Conservation (phyloP, 2,113 vertebrate genomes). For the Leptodactylus fuscus region DNA sequence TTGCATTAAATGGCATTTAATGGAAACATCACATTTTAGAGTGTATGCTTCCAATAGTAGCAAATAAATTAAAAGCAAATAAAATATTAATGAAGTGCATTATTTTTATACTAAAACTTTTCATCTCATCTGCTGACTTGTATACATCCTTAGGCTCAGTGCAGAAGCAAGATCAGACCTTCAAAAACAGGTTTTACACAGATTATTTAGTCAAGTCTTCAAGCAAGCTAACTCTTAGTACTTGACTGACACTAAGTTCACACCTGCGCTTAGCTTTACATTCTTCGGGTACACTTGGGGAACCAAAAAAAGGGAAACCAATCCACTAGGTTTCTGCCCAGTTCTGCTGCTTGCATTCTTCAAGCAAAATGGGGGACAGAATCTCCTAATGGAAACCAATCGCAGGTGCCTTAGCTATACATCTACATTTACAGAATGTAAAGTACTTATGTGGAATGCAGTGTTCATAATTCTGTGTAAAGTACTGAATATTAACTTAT, state of each 20-base stretch:
- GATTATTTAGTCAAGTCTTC: not conserved
- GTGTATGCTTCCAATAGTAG: not conserved
- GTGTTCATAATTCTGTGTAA: too few relatives aligned
- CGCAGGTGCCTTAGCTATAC: too few relatives aligned
- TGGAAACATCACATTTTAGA: not conserved
- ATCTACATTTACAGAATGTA: too few relatives aligned
- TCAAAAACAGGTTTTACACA: not conserved
- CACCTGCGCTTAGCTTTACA: too few relatives aligned
- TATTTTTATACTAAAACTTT: not conserved
- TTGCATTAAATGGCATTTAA: not conserved
- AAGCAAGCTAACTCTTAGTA: not conserved
- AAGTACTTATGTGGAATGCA: too few relatives aligned
- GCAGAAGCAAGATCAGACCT: not conserved
- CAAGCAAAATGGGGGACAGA: too few relatives aligned
- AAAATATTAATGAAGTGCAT: not conserved
- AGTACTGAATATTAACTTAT: too few relatives aligned
- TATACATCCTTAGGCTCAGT: not conserved
- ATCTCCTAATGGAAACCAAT: too few relatives aligned
- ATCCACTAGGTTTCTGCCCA: too few relatives aligned
- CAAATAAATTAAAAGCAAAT: not conserved
- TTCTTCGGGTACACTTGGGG: too few relatives aligned
- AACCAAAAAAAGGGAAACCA: too few relatives aligned
- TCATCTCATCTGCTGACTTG: not conserved
- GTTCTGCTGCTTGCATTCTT: too few relatives aligned
- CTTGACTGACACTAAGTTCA: not conserved